A percentile compares a stretch with the other conserved stretches of the same genome.
Evolutionary conservation across 2,888 invertebrate species (phyloP).

Genomic region (Phania funesta): DNA sequence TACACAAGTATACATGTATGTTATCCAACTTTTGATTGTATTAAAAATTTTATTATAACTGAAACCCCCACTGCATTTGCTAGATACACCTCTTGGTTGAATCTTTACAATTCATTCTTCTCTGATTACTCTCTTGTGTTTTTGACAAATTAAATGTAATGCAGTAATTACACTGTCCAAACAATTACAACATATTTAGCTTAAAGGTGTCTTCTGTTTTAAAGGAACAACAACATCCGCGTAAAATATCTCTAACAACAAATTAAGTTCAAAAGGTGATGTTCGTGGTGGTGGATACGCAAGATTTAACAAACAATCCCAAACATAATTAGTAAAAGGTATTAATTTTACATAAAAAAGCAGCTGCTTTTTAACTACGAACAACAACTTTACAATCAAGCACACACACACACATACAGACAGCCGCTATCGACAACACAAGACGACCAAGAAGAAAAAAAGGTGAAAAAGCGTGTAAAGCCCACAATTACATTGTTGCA

Average conservation of each 20-base stretch:
- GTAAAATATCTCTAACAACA: slow-evolving; percentile 16
- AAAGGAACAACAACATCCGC: slow-evolving; percentile 6
- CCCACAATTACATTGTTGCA: slow-evolving; percentile 51
- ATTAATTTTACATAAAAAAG: slow-evolving; percentile 12
- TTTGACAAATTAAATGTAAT: slow-evolving; percentile 20
- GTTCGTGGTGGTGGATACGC: slow-evolving; percentile 58
- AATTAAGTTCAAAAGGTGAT: slow-evolving; percentile 26
- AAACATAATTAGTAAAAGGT: slow-evolving; percentile 1
- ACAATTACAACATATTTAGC: slow-evolving; percentile 41
- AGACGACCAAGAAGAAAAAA: background rate
- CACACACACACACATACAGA: background rate
- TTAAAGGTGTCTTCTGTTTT: slow-evolving; percentile 59
- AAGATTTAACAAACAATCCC: slow-evolving; percentile 38
- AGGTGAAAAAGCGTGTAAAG: background rate
- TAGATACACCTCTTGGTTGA: background rate
- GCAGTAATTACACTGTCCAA: slow-evolving; percentile 32
- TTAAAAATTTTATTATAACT: no score
- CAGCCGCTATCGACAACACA: background rate
- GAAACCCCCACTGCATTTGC: background rate
- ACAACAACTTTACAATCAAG: background rate
- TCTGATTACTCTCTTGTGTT: background rate
- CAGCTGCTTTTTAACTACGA: slow-evolving; percentile 38
- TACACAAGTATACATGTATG: no score
- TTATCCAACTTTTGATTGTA: no score
- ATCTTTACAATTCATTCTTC: background rate